Conservation (phyloP, 2,888 invertebrate genomes). For the Stegophylla sp. region DNA sequence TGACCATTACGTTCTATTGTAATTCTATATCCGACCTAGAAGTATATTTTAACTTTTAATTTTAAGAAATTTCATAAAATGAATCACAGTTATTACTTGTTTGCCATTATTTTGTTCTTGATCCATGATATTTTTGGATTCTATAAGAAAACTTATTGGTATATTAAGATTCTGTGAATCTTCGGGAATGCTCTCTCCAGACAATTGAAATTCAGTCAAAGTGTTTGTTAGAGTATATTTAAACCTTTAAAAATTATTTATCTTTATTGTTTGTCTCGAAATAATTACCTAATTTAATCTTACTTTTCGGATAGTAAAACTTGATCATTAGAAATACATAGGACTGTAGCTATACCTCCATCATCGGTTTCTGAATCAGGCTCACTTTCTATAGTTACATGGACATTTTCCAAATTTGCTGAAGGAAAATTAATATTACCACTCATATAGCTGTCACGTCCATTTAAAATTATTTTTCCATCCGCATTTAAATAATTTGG, state of each 20-base stretch:
- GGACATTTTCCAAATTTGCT: constrained; percentile 1
- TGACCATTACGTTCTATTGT: not conserved
- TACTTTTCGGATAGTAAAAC: constrained; percentile 30
- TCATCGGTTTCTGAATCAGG: not conserved
- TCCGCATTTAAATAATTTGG: constrained; percentile 33
- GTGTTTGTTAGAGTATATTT: not conserved
- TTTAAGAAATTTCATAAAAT: not conserved
- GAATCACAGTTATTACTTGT: constrained; percentile 16
- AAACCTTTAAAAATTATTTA: constrained; percentile 22
- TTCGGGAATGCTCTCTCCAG: constrained; percentile 12
- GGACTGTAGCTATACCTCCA: constrained; percentile 11
- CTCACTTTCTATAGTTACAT: not conserved
- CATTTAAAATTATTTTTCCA: constrained; percentile 20
- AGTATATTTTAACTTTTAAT: not conserved
- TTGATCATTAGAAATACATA: not conserved
- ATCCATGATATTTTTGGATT: constrained; percentile 10
- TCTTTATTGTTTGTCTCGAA: not conserved
- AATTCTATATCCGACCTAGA: not conserved
- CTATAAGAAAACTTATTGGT: not conserved
- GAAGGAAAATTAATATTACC: constrained; percentile 37
- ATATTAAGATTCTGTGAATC: not conserved
- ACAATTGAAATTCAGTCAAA: not conserved
- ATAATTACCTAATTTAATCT: not conserved
- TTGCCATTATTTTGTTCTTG: not conserved
- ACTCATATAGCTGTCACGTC: not conserved